Evolutionary conservation across 92 coral and sea anemone genomes (phyloP).

Genomic region (Epizoanthus ramosus): DNA sequence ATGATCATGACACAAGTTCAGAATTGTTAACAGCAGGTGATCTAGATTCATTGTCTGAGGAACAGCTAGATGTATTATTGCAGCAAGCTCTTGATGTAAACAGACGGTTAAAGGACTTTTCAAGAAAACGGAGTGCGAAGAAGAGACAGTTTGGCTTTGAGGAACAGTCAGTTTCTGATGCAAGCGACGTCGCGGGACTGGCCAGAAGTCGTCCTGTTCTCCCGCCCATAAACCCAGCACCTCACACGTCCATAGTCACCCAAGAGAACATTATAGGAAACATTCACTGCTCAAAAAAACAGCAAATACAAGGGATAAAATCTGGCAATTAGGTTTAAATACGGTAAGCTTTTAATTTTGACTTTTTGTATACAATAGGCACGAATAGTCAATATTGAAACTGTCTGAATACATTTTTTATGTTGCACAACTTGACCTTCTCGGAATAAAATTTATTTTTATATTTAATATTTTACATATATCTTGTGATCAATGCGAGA

Average conservation of each 20-base stretch:
- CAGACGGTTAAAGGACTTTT: slow-evolving; percentile 58
- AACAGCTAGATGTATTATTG: slow-evolving; percentile 79
- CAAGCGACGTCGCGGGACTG: neutral
- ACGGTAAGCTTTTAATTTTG: neutral
- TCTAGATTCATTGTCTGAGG: slow-evolving; percentile 74
- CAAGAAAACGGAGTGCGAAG: slow-evolving; percentile 33
- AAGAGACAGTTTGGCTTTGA: neutral
- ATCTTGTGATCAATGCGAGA: no score
- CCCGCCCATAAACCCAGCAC: neutral
- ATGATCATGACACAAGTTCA: neutral
- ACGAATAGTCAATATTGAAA: no score
- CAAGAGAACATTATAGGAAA: slow-evolving; percentile 15
- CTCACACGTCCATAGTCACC: slow-evolving; percentile 9
- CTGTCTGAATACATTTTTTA: neutral
- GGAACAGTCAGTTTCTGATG: neutral
- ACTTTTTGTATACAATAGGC: neutral
- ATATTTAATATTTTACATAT: neutral
- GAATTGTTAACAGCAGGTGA: slow-evolving; percentile 42
- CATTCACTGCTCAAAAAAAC: slow-evolving; percentile 7
- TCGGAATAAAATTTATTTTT: no score
- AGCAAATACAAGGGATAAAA: slow-evolving; percentile 21
- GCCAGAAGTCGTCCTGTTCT: neutral
- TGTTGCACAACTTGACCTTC: no score
- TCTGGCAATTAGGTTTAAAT: neutral
- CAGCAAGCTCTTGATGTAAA: slow-evolving; percentile 74